These are phyloP conservation scores for Ormyrus nitidulus DNA, from an alignment of 2,888 invertebrate species.

Conservation along the genomic window DNA sequence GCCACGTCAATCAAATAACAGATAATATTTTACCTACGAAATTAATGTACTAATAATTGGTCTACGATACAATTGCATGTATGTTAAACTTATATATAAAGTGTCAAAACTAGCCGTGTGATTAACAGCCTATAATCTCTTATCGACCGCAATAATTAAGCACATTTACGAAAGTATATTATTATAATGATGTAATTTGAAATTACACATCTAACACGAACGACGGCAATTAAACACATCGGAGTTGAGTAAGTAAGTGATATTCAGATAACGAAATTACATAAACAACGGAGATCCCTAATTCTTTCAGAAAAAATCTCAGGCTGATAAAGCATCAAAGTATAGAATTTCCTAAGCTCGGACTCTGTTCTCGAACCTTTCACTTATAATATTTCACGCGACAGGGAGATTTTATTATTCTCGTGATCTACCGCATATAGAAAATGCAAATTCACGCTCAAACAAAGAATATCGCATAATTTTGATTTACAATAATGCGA, in stretches of 20 bases:
- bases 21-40: neutral
- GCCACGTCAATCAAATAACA: too few species aligned
- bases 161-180: constrained; percentile 3
- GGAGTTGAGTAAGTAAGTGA: neutral
- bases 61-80: constrained; percentile 7
- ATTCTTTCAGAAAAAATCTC: neutral
- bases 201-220: neutral
- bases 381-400: constrained; percentile 38
- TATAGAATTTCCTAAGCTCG: constrained; percentile 23
- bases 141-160: constrained; percentile 24
- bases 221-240: constrained; percentile 1
- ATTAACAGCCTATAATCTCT: constrained; percentile 21
- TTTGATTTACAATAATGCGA: constrained; percentile 36
- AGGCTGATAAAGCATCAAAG: neutral
- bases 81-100: neutral
- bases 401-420: constrained; percentile 8
- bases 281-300: neutral
- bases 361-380: constrained; percentile 20
- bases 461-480: constrained; percentile 31
- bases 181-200: neutral
- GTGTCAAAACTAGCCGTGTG: constrained; percentile 7
- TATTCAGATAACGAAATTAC: neutral
- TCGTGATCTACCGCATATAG: neutral
- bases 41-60: neutral
- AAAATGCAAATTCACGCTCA: constrained; percentile 38